A percentile compares a stretch with the other conserved stretches of the same genome.
phyloP scores from a whole-genome alignment of 1,140 invertebrate genomes.

The Drosophila auraria region DNA sequence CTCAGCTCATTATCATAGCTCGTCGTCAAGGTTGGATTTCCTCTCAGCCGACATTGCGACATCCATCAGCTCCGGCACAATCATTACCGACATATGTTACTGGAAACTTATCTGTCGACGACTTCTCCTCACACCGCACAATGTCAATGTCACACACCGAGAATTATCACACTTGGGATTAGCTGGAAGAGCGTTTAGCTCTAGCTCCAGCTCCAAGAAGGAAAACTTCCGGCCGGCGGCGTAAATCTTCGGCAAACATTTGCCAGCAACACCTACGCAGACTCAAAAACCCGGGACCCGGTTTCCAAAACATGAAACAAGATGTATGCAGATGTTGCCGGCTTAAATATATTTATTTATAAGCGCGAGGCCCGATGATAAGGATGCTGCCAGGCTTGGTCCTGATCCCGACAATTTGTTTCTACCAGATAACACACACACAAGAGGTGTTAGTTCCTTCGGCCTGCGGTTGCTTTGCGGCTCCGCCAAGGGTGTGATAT shows the following conservation, averaged over 20 bases:
- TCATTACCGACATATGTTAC: conserved; percentile 78
- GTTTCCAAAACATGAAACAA: conserved; percentile 17
- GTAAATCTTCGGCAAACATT: conserved; percentile 73
- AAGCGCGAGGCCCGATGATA: conserved; percentile 29
- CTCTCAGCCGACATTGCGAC: conserved; percentile 22
- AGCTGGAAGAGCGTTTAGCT: conserved; percentile 57
- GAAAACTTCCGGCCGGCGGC: conserved; percentile 59
- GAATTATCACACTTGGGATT: conserved; percentile 76
- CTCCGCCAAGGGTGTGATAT: conserved; percentile 66
- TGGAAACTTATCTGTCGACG: conserved; percentile 63
- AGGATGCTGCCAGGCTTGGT: conserved; percentile 43
- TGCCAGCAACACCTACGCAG: conserved; percentile 70
- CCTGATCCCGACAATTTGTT: conserved; percentile 58
- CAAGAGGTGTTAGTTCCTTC: conserved; percentile 70
- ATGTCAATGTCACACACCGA: conserved; percentile 68
- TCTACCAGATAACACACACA: conserved; percentile 53
- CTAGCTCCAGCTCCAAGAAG: conserved; percentile 19
- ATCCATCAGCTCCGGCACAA: conserved; percentile 62
- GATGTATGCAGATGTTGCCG: conserved; percentile 68
- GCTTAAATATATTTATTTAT: conserved; percentile 35
- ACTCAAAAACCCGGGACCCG: not conserved
- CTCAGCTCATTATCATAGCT: conserved; percentile 49
- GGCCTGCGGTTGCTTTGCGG: conserved; percentile 53
- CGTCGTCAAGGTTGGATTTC: conserved; percentile 28
- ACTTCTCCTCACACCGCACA: conserved; percentile 29